Evolutionary conservation across 2,113 vertebrate species (phyloP), one percentile per base, ranked within the genome.

Genomic region (Plectropomus leopardus): DNA sequence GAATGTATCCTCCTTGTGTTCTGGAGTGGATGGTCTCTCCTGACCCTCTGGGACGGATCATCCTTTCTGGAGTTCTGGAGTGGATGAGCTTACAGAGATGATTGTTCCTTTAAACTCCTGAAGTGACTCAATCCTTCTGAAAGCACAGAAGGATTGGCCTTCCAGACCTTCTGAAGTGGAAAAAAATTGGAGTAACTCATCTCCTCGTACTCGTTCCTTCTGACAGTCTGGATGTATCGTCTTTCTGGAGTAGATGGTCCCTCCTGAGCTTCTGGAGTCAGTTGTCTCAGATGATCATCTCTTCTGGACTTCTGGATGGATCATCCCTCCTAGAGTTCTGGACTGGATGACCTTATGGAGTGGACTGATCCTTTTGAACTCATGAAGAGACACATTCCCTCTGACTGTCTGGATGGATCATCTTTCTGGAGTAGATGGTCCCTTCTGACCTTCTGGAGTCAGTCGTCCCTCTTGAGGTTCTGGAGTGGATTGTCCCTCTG

Each of bases 401-500:
- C 75, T 72, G 30, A 81, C 36, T 72, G 76, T 84, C 86, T 85
- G 76, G 34, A 36, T n/a, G n/a, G 34, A 5, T 36, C 34, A 8
- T 36, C 34, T 8, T 8, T 36, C 21, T 15, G 42, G 30, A 48
- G 24, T 9, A 17, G 24, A 57, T 63, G 9, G 44, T 50, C 8
- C 26, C 16, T 13, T 54, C 34, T 15, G 11, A 34, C 15, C 36
- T 23, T 58, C 68, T 57, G 24, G 53, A 80, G 13, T 55, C 0
- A 10, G 19, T 54, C 3, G 1, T 60, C 40, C 30, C 48, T 80
- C 63, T 76, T 59, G 40, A 80, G 36, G 72, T 85, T 86, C 86
- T 85, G 73, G 75, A 74, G 72, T 70, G 57, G 48, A 76, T 74
- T 16, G 78, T 86, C 82, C 50, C 69, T 78, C 85, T 82, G 82